phyloP scores from a whole-genome alignment of 2,797 vertebrate species.

The Clarias pachynema region DNA sequence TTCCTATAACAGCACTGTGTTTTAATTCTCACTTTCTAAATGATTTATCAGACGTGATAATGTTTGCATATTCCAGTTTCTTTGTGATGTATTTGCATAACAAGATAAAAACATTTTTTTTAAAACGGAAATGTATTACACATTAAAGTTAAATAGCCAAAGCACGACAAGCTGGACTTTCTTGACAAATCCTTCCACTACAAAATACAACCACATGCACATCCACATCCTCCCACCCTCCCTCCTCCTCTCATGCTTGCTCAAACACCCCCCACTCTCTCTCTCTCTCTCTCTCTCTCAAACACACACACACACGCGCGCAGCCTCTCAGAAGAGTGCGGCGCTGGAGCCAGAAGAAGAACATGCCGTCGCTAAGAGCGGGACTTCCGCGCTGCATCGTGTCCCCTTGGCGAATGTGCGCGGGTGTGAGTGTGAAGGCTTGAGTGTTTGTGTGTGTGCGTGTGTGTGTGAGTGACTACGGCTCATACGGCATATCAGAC shows the following conservation, averaged over 20 bases:
- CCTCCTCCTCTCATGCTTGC: constrained; percentile 8
- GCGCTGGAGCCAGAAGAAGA: constrained; percentile 69
- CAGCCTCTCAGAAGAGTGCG: constrained; percentile 51
- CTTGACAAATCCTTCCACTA: constrained; percentile 16
- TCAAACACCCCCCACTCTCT: constrained; percentile 45
- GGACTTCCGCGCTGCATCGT: constrained; percentile 27
- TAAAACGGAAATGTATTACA: neutral
- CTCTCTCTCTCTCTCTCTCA: constrained; percentile 42
- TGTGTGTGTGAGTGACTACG: constrained; percentile 29
- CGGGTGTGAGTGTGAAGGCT: constrained; percentile 42
- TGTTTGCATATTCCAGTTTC: neutral
- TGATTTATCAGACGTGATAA: neutral
- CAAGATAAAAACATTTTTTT: neutral
- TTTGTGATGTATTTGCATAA: neutral
- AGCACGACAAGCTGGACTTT: constrained; percentile 48
- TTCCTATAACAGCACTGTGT: neutral
- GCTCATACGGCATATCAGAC: constrained; percentile 21
- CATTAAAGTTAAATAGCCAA: constrained; percentile 23
- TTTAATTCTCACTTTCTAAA: neutral
- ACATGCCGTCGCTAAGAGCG: constrained; percentile 58
- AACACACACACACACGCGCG: constrained; percentile 57
- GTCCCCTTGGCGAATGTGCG: constrained; percentile 8
- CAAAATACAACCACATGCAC: constrained; percentile 8
- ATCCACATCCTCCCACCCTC: neutral
- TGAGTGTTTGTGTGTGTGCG: constrained; percentile 12